Percentiles rank a stretch among this genome's conserved stretches.
phyloP scores from a whole-genome alignment of 37 sponge, comb jelly and placozoan genomes.

The Beroe ovata region DNA sequence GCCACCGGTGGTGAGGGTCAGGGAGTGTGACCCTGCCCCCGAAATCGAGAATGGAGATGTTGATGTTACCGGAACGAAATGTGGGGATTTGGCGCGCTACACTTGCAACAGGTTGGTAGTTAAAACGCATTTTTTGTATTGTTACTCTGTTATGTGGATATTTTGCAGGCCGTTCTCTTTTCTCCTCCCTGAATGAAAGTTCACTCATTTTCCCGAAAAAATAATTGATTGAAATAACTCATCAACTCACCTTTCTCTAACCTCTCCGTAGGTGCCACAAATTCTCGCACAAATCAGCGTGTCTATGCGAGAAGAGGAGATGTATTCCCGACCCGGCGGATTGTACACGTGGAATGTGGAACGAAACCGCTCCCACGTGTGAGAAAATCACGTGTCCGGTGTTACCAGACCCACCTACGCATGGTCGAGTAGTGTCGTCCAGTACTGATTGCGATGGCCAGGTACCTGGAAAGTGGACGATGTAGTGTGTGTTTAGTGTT shows the following conservation, averaged over 20 bases:
- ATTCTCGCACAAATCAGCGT: conserved; percentile 23
- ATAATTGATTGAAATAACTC: not conserved
- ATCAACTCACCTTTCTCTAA: not conserved
- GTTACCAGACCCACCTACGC: not conserved
- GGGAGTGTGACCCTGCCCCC: conserved; percentile 9
- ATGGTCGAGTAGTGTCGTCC: not conserved
- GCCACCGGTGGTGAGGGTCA: not conserved
- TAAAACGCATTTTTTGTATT: too few species aligned
- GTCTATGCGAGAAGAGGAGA: conserved; percentile 40
- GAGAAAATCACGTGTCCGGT: conserved; percentile 50
- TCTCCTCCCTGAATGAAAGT: too few species aligned
- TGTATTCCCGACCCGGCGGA: conserved; percentile 30
- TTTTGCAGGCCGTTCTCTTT: too few species aligned
- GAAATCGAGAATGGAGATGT: conserved; percentile 29
- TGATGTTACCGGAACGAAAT: not conserved
- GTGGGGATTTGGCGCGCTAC: conserved; percentile 36
- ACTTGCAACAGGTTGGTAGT: conserved; percentile 48
- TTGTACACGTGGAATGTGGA: conserved; percentile 49
- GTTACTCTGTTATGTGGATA: too few species aligned
- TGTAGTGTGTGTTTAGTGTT: too few species aligned
- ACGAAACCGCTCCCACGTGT: conserved; percentile 47
- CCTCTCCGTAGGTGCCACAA: not conserved
- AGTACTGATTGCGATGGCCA: conserved; percentile 6
- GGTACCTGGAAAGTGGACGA: too few species aligned
- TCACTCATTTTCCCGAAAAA: not conserved